Evolutionary conservation across 2,888 invertebrate genomes (phyloP), one percentile per base, ranked within the genome.

Genomic region (Tenodera sinensis): DNA sequence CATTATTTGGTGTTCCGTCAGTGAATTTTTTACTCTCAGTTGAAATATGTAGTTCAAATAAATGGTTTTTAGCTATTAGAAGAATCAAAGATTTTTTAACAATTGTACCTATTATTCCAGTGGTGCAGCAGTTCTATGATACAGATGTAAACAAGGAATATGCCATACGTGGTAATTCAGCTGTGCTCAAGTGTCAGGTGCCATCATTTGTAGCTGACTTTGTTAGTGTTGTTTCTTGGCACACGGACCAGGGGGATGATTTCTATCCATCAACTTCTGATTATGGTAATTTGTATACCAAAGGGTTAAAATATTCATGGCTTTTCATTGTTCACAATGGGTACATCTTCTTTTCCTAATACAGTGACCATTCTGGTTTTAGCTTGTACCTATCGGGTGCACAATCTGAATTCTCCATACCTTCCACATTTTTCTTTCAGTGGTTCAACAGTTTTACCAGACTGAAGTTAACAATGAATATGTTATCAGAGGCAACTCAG

Each of bases 131-230:
- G 94, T 95, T 95, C 92, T 97, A 97, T 94, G 97, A 97, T 93
- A 96, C 96, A 85, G 97, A 97, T 92, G 97, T 97, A 90, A 97
- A 97, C 94, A 97, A 98, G 94, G 98, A 98, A 93, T 97, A 98
- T 93, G 97, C 97, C 89, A 98, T 98, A 92, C 96, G 97, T 91
- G 98, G 98, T 92, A 98, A 98, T 94, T 96, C 97, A 92, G 98
- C 97, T 90, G 96, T 98, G 91, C 94, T 98, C 92, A 98, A 97
- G 94, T 98, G 98, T 94, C 97, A 97, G 92, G 97, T 98, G 92
- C 98, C 98, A 87, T 97, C 97, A 91, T 98, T 98, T 94, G 98
- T 98, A 90, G 97, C 97, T 90, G 98, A 98, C 94, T 98, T 98
- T 94, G 97, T 98, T 91, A 95, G 95, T 92, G 97, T 98, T 91